A percentile compares a stretch with the other conserved stretches of the same genome.
Conservation (phyloP, 2,797 vertebrate species). For the Sus cebifrons region DNA sequence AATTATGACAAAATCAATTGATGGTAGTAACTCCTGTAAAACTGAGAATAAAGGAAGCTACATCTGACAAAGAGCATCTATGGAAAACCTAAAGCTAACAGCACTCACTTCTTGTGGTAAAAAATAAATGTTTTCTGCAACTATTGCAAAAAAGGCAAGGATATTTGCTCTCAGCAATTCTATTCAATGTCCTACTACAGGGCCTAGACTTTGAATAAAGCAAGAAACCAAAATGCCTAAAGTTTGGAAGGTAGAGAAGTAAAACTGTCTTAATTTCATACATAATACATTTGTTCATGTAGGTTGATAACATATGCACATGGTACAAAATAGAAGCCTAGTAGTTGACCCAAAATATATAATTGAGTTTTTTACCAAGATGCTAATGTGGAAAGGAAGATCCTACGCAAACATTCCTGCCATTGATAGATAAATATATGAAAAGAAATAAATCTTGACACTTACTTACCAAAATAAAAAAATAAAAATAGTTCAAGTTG, state of each 20-base stretch:
- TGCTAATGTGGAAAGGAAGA: neutral
- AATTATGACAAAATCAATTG: neutral
- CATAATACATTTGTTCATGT: neutral
- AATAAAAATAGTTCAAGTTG: neutral
- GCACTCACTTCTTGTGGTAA: neutral
- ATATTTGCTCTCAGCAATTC: neutral
- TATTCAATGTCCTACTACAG: neutral
- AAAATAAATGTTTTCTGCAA: neutral
- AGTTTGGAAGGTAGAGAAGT: neutral
- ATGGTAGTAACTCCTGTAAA: neutral
- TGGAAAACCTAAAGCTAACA: neutral
- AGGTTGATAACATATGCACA: neutral
- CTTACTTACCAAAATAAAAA: neutral
- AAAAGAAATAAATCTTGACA: neutral
- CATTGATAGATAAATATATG: neutral
- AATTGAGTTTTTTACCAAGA: neutral
- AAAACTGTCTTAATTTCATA: neutral
- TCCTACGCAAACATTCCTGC: neutral
- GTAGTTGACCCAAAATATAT: neutral
- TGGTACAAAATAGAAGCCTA: neutral
- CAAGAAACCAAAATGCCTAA: neutral
- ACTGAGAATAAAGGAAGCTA: neutral
- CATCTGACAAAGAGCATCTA: neutral
- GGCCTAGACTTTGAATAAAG: neutral
- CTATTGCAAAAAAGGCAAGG: neutral